Base-by-base conservation (phyloP, 2,888 invertebrate species). In the Agonopterix alstromeriana region DNA sequence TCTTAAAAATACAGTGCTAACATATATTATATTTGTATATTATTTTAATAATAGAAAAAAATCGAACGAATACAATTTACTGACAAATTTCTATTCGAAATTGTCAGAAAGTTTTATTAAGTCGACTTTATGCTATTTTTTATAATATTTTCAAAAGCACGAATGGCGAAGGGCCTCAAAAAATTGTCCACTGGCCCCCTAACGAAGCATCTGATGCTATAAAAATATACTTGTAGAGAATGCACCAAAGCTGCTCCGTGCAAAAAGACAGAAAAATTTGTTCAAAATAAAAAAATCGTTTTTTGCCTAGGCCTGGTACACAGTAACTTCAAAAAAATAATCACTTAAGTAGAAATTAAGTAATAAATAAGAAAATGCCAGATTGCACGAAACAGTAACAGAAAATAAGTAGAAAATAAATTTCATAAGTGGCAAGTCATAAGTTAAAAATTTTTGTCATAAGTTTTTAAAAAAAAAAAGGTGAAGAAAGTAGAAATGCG, bases 171-270 rank as follows among this genome's bases (percentile, higher is more conserved):
- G 67, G 75, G 63, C 64, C 54, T 47, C 54, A 46, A 50, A 27
- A 27, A 27, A 27, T 27, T 27, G 27, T 27, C 27, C 27, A 27
- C 27, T 55, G 53, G 56, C 66, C 70, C 66, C 70, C 71, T 56
- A 17, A 17, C 61, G 69, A 67, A 85, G 85, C 85, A 85, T 85
- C 70, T 74, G 67, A 86, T 85, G 85, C 85, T 70, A 59, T 61
- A 63, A 56, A 58, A 63, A 65, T 66, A 63, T 57, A 61, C 61
- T 60, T 54, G 53, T 57, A 60, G 27, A 27, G 48, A 66, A 70
- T 62, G 77, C 77, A 77, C 77, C 77, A 71, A 60, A 60, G 27
- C 27, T 27, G 7, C 7, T 27, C 27, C 27, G 27, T 27, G 7
- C 27, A 27, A 27, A 27, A 27, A 5, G 27, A 27, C 27, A 5